A percentile compares a stretch with the other conserved stretches of the same genome.
Evolutionary conservation across 2,888 invertebrate genomes (phyloP).

Genomic region (Drepana falcataria): DNA sequence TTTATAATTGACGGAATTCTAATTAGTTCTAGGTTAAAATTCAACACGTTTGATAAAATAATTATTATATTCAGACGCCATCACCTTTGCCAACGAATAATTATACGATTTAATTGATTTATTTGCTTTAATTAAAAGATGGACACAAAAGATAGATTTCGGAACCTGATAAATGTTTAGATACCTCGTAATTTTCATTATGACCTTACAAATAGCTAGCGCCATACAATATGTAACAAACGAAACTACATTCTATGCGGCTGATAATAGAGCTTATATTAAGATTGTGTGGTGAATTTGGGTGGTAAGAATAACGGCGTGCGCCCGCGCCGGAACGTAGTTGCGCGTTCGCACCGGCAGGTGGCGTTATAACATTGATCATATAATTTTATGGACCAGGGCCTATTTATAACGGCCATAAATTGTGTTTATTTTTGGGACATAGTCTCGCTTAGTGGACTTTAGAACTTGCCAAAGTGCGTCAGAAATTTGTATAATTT

Average conservation of each 20-base stretch:
- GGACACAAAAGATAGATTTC: conserved; percentile 17
- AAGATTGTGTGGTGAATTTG: not conserved
- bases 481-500: not conserved
- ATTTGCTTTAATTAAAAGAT: conserved; percentile 24
- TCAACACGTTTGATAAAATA: not conserved
- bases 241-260: conserved; percentile 7
- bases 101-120: conserved; percentile 19
- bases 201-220: not conserved
- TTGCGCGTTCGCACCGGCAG: conserved; percentile 39
- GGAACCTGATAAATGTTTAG: conserved; percentile 18
- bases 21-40: not conserved
- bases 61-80: not conserved
- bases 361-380: conserved; percentile 54
- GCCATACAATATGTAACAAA: not conserved
- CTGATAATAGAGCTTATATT: conserved; percentile 9
- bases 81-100: conserved; percentile 7
- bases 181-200: conserved; percentile 10
- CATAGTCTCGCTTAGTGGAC: conserved; percentile 19
- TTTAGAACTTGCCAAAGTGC: conserved; percentile 5
- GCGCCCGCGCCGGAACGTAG: conserved; percentile 21
- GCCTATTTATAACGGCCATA: conserved; percentile 45
- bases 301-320: not conserved
- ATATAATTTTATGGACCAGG: conserved; percentile 53
- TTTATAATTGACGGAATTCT: not conserved
- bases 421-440: conserved; percentile 34